Conservation (phyloP, 2,888 invertebrate species). For the Tillus elongatus region DNA sequence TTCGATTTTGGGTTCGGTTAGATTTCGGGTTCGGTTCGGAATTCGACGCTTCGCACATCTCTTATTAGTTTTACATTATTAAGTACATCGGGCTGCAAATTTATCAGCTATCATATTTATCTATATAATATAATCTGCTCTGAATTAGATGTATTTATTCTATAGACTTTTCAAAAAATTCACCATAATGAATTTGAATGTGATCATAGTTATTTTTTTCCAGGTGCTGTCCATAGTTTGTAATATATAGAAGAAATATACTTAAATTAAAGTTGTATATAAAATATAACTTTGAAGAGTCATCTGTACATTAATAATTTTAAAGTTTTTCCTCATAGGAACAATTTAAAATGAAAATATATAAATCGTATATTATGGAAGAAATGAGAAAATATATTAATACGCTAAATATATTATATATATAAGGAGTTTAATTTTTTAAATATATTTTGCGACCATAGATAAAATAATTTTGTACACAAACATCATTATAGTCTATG, state of each 20-base stretch:
- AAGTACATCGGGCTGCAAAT: no score
- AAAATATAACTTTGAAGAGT: not conserved
- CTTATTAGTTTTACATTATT: no score
- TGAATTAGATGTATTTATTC: no score
- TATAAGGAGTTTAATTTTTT: slow-evolving; percentile 30
- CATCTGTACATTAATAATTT: slow-evolving; percentile 1
- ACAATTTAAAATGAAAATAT: not conserved
- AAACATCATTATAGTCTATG: no score
- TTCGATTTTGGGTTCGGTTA: no score
- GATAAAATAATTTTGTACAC: slow-evolving; percentile 25
- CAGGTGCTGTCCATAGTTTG: not conserved
- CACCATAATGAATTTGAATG: no score
- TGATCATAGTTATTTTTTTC: no score
- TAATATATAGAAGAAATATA: not conserved
- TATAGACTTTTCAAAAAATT: no score
- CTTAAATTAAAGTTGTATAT: not conserved
- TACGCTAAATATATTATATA: not conserved
- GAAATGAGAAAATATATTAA: not conserved
- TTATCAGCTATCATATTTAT: no score
- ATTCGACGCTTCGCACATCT: no score
- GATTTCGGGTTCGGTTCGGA: no score
- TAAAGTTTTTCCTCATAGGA: not conserved
- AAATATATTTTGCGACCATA: slow-evolving; percentile 31
- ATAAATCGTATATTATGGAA: not conserved
- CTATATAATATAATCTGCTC: no score